A percentile compares a stretch with the other conserved stretches of the same genome.
Evolutionary conservation across 1,140 invertebrate genomes (phyloP).

Genomic region (Orius laevigatus): DNA sequence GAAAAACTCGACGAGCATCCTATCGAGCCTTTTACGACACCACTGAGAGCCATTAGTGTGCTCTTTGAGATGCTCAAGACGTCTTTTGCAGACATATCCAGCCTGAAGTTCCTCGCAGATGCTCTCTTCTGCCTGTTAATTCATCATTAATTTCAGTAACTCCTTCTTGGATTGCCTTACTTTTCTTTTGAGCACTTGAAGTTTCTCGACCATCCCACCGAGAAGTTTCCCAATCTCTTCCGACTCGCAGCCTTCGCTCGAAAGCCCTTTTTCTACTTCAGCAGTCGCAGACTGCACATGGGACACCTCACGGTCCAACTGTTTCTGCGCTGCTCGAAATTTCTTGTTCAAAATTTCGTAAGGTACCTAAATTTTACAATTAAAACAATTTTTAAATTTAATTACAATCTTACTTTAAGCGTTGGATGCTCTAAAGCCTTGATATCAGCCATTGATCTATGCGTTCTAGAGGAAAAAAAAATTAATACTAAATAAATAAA

Average conservation of each 20-base stretch:
- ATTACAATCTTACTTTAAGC: slow-evolving; percentile 75
- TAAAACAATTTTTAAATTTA: too few species aligned
- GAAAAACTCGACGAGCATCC: slow-evolving; percentile 93
- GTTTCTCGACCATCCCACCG: slow-evolving; percentile 74
- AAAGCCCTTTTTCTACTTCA: slow-evolving; percentile 65
- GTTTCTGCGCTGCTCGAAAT: slow-evolving; percentile 87
- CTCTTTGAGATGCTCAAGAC: slow-evolving; percentile 86
- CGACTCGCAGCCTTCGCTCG: slow-evolving; percentile 32
- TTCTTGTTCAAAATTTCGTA: slow-evolving; percentile 97
- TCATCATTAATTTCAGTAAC: background rate
- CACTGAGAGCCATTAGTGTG: slow-evolving; percentile 50
- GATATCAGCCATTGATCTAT: slow-evolving; percentile 81
- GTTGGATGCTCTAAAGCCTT: slow-evolving; percentile 87
- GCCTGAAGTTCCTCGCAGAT: slow-evolving; percentile 80
- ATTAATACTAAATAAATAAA: too few species aligned
- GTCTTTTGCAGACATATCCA: slow-evolving; percentile 67
- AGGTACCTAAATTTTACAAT: slow-evolving; percentile 54
- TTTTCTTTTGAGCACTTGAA: slow-evolving; percentile 83
- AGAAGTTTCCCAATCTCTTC: slow-evolving; percentile 63
- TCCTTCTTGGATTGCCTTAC: slow-evolving; percentile 26
- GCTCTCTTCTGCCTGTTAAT: slow-evolving; percentile 60
- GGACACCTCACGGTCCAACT: slow-evolving; percentile 80
- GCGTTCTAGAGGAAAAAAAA: too few species aligned
- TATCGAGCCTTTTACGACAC: slow-evolving; percentile 74
- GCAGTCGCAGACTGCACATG: slow-evolving; percentile 60